Evolutionary conservation across 2,113 vertebrate species (phyloP).

Genomic region (Podilymbus podiceps): DNA sequence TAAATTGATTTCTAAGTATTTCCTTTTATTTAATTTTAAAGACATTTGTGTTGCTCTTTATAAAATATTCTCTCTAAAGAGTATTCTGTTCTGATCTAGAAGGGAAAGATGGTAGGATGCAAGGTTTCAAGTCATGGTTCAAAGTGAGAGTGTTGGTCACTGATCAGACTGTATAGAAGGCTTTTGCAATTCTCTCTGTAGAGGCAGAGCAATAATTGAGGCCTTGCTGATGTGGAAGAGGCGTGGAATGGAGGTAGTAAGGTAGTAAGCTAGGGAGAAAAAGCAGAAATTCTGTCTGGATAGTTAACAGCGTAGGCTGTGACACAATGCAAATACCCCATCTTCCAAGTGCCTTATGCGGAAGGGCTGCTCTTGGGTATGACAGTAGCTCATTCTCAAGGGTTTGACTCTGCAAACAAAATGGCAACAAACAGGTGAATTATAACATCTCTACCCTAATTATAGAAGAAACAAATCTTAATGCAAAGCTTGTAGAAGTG

Average conservation of each 20-base stretch:
- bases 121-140: not conserved
- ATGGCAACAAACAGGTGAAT: not conserved
- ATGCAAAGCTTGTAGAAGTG: not conserved
- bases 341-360: not conserved
- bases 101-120: not conserved
- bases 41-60: not conserved
- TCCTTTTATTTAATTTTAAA: slow-evolving; percentile 51
- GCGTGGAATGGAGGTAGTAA: not conserved
- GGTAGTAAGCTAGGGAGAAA: not conserved
- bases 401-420: not conserved
- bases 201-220: not conserved
- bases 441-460: not conserved
- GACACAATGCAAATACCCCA: not conserved
- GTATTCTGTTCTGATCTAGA: not conserved
- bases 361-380: not conserved
- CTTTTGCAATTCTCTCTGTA: not conserved
- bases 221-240: not conserved
- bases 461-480: not conserved
- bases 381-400: not conserved
- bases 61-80: not conserved
- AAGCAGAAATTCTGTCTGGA: not conserved
- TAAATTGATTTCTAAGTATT: not conserved
- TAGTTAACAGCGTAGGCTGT: not conserved
- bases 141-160: not conserved
- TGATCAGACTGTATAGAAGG: not conserved